A percentile compares a stretch with the other conserved stretches of the same genome.
Evolutionary conservation across 2,797 vertebrate species (phyloP).

Genomic region (Melopsittacus undulatus): DNA sequence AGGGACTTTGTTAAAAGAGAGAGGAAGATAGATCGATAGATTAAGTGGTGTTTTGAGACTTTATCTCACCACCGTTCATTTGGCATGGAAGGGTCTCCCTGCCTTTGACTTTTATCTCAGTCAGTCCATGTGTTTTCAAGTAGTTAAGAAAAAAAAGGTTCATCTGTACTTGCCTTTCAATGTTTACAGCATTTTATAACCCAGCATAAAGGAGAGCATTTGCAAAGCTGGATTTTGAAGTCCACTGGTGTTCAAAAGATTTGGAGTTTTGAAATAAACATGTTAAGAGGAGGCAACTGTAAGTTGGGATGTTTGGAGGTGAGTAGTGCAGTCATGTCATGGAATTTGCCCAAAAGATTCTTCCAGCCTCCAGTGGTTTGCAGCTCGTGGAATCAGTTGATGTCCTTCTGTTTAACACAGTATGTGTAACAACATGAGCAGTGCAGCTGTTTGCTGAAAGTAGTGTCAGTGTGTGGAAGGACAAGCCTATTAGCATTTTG

Average conservation of each 20-base stretch:
- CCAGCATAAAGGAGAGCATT: neutral
- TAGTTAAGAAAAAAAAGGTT: neutral
- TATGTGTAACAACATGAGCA: fast-evolving
- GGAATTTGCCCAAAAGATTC: neutral
- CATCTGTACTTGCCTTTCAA: neutral
- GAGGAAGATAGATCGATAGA: neutral
- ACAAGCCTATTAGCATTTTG: neutral
- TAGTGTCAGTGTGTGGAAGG: neutral
- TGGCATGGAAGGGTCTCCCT: neutral
- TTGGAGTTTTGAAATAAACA: neutral
- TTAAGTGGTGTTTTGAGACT: neutral
- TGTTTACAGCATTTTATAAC: neutral
- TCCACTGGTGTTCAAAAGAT: neutral
- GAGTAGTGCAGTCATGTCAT: neutral
- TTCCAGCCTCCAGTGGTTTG: neutral
- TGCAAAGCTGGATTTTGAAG: neutral
- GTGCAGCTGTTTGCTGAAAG: neutral
- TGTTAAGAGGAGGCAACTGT: neutral
- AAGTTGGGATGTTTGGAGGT: neutral
- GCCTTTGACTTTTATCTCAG: neutral
- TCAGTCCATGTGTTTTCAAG: neutral
- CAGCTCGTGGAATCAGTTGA: neutral
- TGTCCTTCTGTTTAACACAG: neutral
- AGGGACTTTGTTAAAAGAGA: neutral
- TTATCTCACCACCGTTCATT: neutral